phyloP scores from a whole-genome alignment of 2,888 invertebrate genomes.

The Drosophila ustulata region DNA sequence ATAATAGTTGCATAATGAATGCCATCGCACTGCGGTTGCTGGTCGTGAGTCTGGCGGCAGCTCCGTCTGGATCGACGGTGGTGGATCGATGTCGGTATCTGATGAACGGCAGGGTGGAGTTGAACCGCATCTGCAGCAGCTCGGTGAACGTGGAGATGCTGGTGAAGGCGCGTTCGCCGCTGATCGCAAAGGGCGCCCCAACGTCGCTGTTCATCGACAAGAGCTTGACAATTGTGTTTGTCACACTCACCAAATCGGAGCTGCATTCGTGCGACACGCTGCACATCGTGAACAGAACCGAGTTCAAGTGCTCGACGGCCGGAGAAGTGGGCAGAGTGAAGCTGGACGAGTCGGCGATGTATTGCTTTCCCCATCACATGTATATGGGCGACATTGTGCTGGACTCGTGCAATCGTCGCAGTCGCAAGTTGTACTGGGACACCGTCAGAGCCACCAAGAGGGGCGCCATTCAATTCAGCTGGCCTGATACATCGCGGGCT shows the following conservation, averaged over 20 bases:
- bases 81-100: constrained; percentile 5
- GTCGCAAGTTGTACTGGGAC: not conserved
- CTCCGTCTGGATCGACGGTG: not conserved
- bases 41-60: too few relatives aligned
- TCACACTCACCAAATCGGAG: not conserved
- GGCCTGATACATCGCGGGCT: not conserved
- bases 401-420: not conserved
- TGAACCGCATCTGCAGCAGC: constrained; percentile 6
- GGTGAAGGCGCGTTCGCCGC: constrained; percentile 1
- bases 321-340: not conserved
- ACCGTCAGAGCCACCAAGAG: not conserved
- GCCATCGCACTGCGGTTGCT: not conserved
- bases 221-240: constrained; percentile 1
- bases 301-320: not conserved
- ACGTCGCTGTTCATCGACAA: constrained; percentile 16
- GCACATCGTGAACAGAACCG: not conserved
- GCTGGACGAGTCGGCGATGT: not conserved
- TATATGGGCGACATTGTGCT: constrained; percentile 18
- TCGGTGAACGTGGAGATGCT: not conserved
- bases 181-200: not conserved
- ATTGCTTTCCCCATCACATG: constrained; percentile 20
- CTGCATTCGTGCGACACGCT: constrained; percentile 8
- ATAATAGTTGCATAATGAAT: too few relatives aligned
- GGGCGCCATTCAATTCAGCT: constrained; percentile 4
- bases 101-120: not conserved